Base-by-base conservation (phyloP, 2,113 vertebrate genomes). In the Piprites chloris region DNA sequence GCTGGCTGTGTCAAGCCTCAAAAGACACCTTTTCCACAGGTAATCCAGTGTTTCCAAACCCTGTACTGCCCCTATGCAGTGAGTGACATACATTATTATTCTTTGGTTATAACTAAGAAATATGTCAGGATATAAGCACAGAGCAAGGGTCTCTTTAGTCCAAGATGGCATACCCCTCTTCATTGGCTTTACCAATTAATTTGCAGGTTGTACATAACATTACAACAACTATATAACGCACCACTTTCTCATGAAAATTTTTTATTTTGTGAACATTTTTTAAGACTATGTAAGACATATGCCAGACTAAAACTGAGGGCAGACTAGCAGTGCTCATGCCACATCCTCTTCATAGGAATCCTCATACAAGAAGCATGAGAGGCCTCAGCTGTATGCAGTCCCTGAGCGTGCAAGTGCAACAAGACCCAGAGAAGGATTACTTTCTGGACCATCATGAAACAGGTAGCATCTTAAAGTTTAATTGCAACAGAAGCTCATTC, bases 51-150 rank as follows among this genome's bases (percentile, higher is more conserved):
- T 68, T 76, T 90, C 67, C 76, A 87, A 62, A 49, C 17, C n/a
- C 24, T 0, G 0, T 14, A 35, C 5, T 5, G 3, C 35, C 15
- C 15, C 69, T 84, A 30, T 18, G 9, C 1, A 1, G 39, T 58
- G 39, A 61, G 15, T 49, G 12, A 82, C 87, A 53, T 42, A 79
- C 26, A 42, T 58, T 71, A 55, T 21, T 56, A 12, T 46, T 83
- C 46, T 71, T 44, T 17, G 15, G 18, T 77, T 85, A n/a, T 52
- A 87, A 53, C 32, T 49, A 77, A 89, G 55, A 89, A 84, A 55
- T 55, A 27, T 28, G 19, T 30, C 32, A 71, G 49, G 35, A 39
- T 33, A 27, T 63, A 71, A 32, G 46, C 27, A 30, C 21, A 24
- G 14, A 63, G 23, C 11, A 44, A 62, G 7, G 4, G 15, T 66